Conservation (phyloP, 2,888 invertebrate genomes). For the Ditula angustiorana region DNA sequence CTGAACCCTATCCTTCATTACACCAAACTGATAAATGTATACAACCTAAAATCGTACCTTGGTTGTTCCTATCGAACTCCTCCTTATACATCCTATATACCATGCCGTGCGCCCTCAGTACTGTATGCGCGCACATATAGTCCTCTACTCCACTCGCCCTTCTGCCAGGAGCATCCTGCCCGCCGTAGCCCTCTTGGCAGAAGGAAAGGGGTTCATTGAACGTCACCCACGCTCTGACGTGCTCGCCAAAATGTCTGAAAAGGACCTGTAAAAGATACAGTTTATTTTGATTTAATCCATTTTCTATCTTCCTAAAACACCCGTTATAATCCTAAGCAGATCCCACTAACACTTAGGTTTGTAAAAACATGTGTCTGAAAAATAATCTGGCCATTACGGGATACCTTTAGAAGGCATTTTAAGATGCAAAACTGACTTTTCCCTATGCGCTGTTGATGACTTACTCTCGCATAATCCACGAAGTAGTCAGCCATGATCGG, state of each 20-base stretch:
- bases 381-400: no score
- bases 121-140: slow-evolving; percentile 87
- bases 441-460: slow-evolving; percentile 9
- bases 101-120: slow-evolving; percentile 87
- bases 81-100: slow-evolving; percentile 86
- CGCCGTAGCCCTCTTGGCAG: slow-evolving; percentile 80
- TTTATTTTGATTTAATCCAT: no score
- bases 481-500: slow-evolving; percentile 86
- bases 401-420: no score
- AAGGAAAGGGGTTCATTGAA: slow-evolving; percentile 87
- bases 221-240: slow-evolving; percentile 85
- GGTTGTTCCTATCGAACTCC: slow-evolving; percentile 60
- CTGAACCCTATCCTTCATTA: no score
- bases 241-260: slow-evolving; percentile 76
- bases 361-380: no score
- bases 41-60: slow-evolving; percentile 38
- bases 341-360: no score
- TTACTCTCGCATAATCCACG: slow-evolving; percentile 84
- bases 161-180: slow-evolving; percentile 77
- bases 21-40: no score
- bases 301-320: no score
- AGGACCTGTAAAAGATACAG: slow-evolving; percentile 68
- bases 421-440: no score
- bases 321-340: no score
- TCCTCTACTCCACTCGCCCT: slow-evolving; percentile 82